phyloP scores from a whole-genome alignment of 2,888 invertebrate genomes.

The Melinopterus prodromus region DNA sequence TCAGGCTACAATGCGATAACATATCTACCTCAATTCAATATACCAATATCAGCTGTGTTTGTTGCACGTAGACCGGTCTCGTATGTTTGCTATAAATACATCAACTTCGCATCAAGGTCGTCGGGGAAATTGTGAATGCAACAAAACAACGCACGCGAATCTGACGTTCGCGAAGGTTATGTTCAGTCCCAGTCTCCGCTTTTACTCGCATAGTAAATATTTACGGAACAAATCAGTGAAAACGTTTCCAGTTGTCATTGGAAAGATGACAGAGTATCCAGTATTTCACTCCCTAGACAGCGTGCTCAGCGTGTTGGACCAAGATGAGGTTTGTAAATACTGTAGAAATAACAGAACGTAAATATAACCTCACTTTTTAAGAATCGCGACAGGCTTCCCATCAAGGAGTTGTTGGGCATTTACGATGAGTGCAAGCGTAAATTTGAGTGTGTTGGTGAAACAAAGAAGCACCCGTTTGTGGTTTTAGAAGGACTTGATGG shows the following conservation, averaged over 20 bases:
- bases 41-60: constrained; percentile 5
- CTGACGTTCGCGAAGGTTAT: neutral
- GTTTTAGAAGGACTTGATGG: constrained; percentile 63
- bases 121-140: neutral
- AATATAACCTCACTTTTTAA: constrained; percentile 16
- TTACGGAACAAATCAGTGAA: neutral
- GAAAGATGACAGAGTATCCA: neutral
- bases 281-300: constrained; percentile 47
- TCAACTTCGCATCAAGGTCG: neutral
- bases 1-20: no score
- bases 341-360: neutral
- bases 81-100: neutral
- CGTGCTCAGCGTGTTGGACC: constrained; percentile 44
- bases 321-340: constrained; percentile 41
- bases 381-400: constrained; percentile 43
- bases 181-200: neutral
- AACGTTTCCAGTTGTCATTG: neutral
- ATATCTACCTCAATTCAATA: neutral
- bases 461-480: constrained; percentile 56
- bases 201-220: neutral
- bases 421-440: constrained; percentile 45
- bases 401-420: constrained; percentile 48
- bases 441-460: constrained; percentile 21
- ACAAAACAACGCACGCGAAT: neutral
- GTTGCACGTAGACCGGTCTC: no score